Evolutionary conservation across 2,888 invertebrate species (phyloP).

Genomic region (Caenorhabditis uteleia): DNA sequence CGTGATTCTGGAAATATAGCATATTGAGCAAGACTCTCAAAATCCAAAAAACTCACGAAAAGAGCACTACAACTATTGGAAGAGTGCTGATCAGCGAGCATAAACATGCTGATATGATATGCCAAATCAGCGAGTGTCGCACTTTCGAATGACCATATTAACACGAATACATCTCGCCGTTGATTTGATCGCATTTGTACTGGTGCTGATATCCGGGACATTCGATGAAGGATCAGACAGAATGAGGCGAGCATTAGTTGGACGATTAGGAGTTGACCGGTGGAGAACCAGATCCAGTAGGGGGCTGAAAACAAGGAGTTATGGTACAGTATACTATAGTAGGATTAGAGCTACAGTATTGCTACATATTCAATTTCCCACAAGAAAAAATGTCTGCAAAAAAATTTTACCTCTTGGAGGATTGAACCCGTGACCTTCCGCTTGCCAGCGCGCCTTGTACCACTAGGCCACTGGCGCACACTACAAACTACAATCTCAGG

Average conservation of each 20-base stretch:
- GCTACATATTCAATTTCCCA: too few species aligned
- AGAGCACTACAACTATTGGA: slow-evolving; percentile 49
- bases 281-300: slow-evolving; percentile 58
- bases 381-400: too few species aligned
- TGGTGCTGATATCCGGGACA: slow-evolving; percentile 53
- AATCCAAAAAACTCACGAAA: slow-evolving; percentile 47
- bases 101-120: slow-evolving; percentile 50
- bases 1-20: slow-evolving; percentile 48
- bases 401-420: too few species aligned
- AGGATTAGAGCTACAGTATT: too few species aligned
- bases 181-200: slow-evolving; percentile 43
- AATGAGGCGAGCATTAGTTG: slow-evolving; percentile 55
- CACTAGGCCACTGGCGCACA: too few species aligned
- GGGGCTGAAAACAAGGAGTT: slow-evolving; percentile 39
- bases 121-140: slow-evolving; percentile 48
- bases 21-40: too few species aligned
- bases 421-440: too few species aligned
- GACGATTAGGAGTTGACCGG: slow-evolving; percentile 53
- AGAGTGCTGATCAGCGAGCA: slow-evolving; percentile 43
- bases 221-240: slow-evolving; percentile 44
- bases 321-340: too few species aligned
- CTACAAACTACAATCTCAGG: too few species aligned
- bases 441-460: too few species aligned
- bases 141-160: slow-evolving; percentile 52
- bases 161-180: slow-evolving; percentile 41